Evolutionary conservation across 2,113 vertebrate species (phyloP), one percentile per base, ranked within the genome.

Genomic region (Spermophilus dauricus): DNA sequence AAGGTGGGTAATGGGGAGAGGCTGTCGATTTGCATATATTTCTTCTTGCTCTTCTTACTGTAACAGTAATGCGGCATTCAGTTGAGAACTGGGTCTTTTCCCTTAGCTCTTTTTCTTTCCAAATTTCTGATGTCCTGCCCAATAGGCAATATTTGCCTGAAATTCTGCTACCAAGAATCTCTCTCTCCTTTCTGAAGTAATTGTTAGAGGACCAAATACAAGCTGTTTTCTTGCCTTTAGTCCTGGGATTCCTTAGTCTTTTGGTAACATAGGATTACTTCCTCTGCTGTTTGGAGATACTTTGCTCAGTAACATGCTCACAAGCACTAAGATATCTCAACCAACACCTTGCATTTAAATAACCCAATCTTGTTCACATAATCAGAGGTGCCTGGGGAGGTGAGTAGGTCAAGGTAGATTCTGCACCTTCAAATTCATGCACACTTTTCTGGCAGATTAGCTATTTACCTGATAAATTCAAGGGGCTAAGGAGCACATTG

Each of bases 321-420:
- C 28, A 65, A 48, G 77, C 48, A 16, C 18, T 69, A 80, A 4
- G 17, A 22, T 48, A 45, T 70, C 82, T 87, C n/a, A 96, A 1
- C 56, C 26, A 85, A 96, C 48, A 86, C 98, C 94, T 98, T 96
- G 98, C 34, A 97, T 87, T 97, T 98, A 97, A 98, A 97, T 97
- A 98, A 98, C 96, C 96, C 90, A 93, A 6, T 16, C 13, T 69
- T 51, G 1, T 51, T 87, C 53, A 63, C 77, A 78, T 22, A 88
- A 37, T 53, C 93, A 34, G 11, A n/a, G 78, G 26, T 13, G 30
- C 45, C 51, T 32, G 76, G 39, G 48, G 65, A 92, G 28, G 7
- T 69, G 42, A 87, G 53, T 22, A 30, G 53, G 48, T 58, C 94
- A 98, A 98, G 98, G 96, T 98, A 99, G 98, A 99, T 98, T 99